These are phyloP conservation scores for Hoplostethus atlanticus DNA, from an alignment of 2,797 vertebrate genomes.

Conservation along the genomic window DNA sequence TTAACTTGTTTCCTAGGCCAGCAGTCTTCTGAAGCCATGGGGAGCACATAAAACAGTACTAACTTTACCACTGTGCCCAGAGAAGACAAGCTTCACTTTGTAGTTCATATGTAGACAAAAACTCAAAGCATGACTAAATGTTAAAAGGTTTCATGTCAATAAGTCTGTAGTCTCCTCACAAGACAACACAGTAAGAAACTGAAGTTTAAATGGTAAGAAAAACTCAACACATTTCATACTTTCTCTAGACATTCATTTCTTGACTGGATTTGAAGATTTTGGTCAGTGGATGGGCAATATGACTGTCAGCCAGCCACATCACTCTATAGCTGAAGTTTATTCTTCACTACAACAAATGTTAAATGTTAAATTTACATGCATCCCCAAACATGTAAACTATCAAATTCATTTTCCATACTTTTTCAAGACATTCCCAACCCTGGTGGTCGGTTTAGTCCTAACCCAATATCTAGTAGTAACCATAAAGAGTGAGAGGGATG, in stretches of 20 bases:
- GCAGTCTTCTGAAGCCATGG: neutral
- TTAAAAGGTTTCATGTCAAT: neutral
- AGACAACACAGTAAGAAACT: neutral
- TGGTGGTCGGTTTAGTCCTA: neutral
- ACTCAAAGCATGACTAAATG: neutral
- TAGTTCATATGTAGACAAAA: neutral
- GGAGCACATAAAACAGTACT: conserved; percentile 3
- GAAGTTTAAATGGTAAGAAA: neutral
- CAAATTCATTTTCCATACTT: too few species aligned
- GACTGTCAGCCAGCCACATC: too few species aligned
- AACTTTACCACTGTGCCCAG: neutral
- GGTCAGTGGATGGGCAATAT: neutral
- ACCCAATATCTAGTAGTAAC: neutral
- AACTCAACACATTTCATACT: neutral
- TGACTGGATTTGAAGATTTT: neutral
- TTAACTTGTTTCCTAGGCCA: conserved; percentile 5
- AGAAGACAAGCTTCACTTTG: neutral
- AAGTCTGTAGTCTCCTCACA: neutral
- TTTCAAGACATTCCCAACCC: too few species aligned
- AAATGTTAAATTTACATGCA: too few species aligned
- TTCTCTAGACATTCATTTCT: too few species aligned
- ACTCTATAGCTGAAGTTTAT: too few species aligned
- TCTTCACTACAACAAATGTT: too few species aligned
- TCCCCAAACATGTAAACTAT: too few species aligned
- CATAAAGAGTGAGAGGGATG: neutral